phyloP scores from a whole-genome alignment of 1,140 invertebrate species.

The Chionoecetes opilio region DNA sequence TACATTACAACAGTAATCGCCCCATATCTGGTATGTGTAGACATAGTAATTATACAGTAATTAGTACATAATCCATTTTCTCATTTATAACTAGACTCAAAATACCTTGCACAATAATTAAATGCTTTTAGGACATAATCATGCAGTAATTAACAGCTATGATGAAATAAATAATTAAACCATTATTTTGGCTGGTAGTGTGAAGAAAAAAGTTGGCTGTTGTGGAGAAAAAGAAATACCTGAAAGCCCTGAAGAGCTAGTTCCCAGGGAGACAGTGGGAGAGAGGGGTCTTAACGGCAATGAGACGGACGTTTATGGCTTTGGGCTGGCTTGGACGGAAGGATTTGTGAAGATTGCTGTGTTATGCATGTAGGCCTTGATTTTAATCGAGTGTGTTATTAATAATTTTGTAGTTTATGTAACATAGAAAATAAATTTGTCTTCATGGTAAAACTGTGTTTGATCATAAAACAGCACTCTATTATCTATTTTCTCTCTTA shows the following conservation, averaged over 20 bases:
- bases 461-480: background rate
- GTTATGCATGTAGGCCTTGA: background rate
- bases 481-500: background rate
- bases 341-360: background rate
- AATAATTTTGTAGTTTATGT: background rate
- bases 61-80: background rate
- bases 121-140: background rate
- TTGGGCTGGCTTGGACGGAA: background rate
- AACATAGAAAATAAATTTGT: background rate
- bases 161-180: background rate
- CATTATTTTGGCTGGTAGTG: background rate
- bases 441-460: background rate
- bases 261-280: background rate
- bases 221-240: background rate
- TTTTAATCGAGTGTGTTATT: background rate
- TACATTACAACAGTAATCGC: too few species aligned
- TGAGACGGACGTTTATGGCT: background rate
- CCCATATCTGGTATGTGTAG: too few species aligned
- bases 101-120: background rate
- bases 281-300: background rate
- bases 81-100: background rate
- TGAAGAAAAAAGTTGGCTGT: too few species aligned
- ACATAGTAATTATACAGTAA: background rate
- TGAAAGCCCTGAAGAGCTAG: background rate
- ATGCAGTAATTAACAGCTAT: background rate